Evolutionary conservation across 2,797 vertebrate genomes (phyloP), one percentile per base, ranked within the genome.

Genomic region (Rhinella marina): DNA sequence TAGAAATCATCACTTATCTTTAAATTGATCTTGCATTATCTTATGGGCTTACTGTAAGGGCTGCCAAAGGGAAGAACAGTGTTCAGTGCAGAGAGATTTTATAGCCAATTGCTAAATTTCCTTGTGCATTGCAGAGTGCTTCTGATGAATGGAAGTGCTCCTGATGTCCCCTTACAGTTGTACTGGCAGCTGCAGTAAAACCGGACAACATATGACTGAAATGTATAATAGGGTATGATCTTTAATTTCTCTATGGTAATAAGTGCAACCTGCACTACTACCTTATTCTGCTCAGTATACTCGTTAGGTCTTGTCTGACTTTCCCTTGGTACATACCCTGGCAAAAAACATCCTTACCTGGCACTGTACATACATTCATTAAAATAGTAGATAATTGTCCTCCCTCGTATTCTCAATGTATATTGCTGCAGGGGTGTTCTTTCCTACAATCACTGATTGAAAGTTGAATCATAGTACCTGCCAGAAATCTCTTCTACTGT

Each of bases 11-110:
- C 77, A 80, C 78, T 80, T 80, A 29, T 59, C 56, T 59, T 80
- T 80, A 61, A 80, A 41, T 80, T 61, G 57, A 61, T 80, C 27
- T 80, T 32, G 29, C 56, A 59, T 61, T 80, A 12, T 80, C 17
- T 21, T 59, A 80, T 80, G 56, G 27, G 27, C 25, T 79, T 57
- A 32, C 54, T 17, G 54, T 79, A 57, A 79, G 54, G 73, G 21
- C 75, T 54, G 75, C 75, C 75, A 77, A 77, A 77, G 75, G 50
- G 23, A 77, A 77, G 75, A 54, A 54, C 6, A 25, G 75, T 2
- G 0, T 25, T 54, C 13, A 77, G 2, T 54, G 48, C 23, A 14
- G 23, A 77, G 41, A 76, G 73, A 76, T 76, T 54, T 77, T 77
- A 52, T 77, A 48, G 70, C 32, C 21, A 7, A 73, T 73, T 73